These are phyloP conservation scores for Monarcha castaneiventris DNA, from an alignment of 2,113 vertebrate species.

Conservation along the genomic window DNA sequence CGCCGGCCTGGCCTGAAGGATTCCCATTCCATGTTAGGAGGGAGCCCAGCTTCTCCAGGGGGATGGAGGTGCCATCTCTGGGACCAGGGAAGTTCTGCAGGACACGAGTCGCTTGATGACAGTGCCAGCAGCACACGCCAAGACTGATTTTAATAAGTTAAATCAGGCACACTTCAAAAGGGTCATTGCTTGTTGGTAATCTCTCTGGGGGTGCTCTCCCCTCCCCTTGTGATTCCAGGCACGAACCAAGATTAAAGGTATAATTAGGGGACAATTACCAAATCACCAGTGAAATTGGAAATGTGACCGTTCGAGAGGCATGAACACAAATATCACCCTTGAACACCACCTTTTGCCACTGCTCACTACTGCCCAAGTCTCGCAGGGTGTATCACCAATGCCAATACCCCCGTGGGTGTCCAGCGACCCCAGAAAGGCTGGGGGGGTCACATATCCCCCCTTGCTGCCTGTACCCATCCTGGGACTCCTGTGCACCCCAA, in stretches of 20 bases:
- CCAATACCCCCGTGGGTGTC: not conserved
- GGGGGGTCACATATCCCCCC: too few relatives aligned
- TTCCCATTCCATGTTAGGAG: accelerated
- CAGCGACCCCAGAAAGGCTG: not conserved
- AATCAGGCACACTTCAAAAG: not conserved
- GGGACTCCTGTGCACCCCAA: accelerated
- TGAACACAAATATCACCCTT: not conserved
- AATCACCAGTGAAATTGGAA: not conserved
- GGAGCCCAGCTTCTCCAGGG: not conserved
- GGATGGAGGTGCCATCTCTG: not conserved
- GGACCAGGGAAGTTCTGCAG: not conserved
- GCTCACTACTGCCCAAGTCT: accelerated
- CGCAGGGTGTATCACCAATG: accelerated
- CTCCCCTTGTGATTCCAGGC: not conserved
- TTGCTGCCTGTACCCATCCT: accelerated
- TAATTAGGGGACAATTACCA: not conserved
- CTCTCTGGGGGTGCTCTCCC: not conserved
- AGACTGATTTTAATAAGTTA: not conserved
- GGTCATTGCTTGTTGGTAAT: too few relatives aligned
- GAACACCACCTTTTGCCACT: not conserved
- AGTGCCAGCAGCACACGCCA: not conserved
- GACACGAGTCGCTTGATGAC: accelerated
- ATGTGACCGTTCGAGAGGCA: accelerated
- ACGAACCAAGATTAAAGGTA: not conserved
- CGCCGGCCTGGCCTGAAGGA: not conserved